phyloP scores from a whole-genome alignment of 2,888 invertebrate species.

The Parelbella ahira region DNA sequence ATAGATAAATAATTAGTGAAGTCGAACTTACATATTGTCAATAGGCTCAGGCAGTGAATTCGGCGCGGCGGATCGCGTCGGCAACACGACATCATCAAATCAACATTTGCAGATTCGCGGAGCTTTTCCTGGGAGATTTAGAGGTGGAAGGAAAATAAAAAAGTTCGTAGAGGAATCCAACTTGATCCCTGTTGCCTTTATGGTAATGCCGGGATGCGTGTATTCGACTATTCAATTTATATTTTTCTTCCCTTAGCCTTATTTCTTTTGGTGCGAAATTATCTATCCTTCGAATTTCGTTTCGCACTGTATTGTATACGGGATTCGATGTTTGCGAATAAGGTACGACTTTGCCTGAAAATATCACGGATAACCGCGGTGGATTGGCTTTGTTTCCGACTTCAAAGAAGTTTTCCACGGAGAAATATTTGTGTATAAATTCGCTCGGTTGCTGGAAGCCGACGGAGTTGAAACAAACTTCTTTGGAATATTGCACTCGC shows the following conservation, averaged over 20 bases:
- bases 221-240: conserved; percentile 80
- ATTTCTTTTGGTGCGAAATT: conserved; percentile 76
- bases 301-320: conserved; percentile 79
- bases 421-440: conserved; percentile 71
- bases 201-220: conserved; percentile 80
- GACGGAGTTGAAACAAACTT: conserved; percentile 42
- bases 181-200: conserved; percentile 80
- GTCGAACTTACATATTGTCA: too few species aligned
- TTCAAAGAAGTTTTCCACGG: conserved; percentile 75
- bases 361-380: conserved; percentile 76
- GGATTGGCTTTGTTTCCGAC: conserved; percentile 77
- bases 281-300: conserved; percentile 80
- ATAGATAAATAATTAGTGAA: too few species aligned
- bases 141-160: conserved; percentile 81
- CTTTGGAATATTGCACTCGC: conserved; percentile 40
- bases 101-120: conserved; percentile 81
- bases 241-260: conserved; percentile 76
- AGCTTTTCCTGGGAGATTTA: conserved; percentile 78
- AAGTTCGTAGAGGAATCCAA: conserved; percentile 79
- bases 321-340: conserved; percentile 78
- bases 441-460: conserved; percentile 43
- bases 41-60: too few species aligned
- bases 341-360: conserved; percentile 71
- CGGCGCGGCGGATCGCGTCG: conserved; percentile 19
- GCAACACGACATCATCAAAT: conserved; percentile 72